These are phyloP conservation scores for Spinibarbus caldwelli DNA, from an alignment of 2,797 vertebrate species.

Conservation along the genomic window DNA sequence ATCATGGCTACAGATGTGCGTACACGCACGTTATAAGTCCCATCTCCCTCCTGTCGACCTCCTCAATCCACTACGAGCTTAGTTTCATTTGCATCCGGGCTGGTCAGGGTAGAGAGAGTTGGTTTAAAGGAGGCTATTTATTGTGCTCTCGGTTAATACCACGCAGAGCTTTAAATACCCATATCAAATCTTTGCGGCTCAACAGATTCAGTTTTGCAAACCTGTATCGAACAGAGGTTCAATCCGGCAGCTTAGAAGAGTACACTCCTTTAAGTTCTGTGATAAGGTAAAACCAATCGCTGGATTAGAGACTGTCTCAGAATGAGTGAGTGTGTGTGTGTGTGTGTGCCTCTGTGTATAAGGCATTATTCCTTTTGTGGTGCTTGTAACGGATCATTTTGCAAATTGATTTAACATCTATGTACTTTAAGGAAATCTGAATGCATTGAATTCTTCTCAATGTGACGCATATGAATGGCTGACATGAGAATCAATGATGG, in stretches of 20 bases:
- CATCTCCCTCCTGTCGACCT: conserved; percentile 61
- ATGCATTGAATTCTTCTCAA: not conserved
- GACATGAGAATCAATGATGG: conserved; percentile 11
- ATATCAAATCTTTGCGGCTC: conserved; percentile 88
- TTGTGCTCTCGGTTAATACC: conserved; percentile 87
- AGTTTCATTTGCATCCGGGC: conserved; percentile 84
- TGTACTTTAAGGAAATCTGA: conserved; percentile 7
- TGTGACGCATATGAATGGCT: conserved; percentile 13
- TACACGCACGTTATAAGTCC: conserved; percentile 15
- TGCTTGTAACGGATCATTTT: conserved; percentile 29
- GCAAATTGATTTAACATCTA: conserved; percentile 34
- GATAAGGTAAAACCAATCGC: conserved; percentile 88
- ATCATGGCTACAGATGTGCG: conserved; percentile 47
- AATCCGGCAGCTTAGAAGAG: conserved; percentile 86
- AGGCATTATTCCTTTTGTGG: conserved; percentile 34
- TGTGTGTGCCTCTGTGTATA: conserved; percentile 38
- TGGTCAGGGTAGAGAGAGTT: conserved; percentile 77
- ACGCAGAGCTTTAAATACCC: conserved; percentile 87
- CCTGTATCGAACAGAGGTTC: conserved; percentile 87
- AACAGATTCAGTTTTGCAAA: conserved; percentile 89
- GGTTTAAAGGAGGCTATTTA: conserved; percentile 85
- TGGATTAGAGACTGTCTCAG: conserved; percentile 77
- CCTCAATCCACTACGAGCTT: conserved; percentile 80
- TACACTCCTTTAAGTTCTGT: conserved; percentile 85
- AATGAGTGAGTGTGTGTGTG: conserved; percentile 54